A percentile compares a stretch with the other conserved stretches of the same genome.
Conservation (phyloP, 2,797 vertebrate species). For the Melanitta fusca region DNA sequence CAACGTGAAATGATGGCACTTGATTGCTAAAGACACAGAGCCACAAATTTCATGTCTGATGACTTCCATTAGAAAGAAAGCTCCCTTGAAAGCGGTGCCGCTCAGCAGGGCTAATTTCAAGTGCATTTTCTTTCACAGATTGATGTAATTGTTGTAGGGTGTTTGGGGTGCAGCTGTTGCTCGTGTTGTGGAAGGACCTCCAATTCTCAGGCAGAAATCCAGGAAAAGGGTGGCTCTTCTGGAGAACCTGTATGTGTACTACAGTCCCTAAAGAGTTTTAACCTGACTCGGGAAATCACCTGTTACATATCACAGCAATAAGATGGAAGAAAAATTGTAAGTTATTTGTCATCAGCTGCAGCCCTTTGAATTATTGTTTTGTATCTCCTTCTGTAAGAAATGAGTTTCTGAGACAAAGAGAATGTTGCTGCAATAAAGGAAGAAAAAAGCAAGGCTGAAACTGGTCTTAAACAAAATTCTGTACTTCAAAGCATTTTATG, state of each 20-base stretch:
- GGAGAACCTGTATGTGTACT: accelerated
- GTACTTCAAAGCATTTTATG: background rate
- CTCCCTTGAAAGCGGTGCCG: background rate
- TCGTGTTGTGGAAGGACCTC: background rate
- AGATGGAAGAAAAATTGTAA: background rate
- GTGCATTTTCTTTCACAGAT: background rate
- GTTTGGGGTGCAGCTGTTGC: background rate
- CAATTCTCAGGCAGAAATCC: background rate
- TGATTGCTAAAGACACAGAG: background rate
- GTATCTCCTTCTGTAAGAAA: background rate
- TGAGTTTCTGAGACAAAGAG: background rate
- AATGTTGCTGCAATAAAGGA: background rate
- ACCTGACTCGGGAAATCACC: background rate
- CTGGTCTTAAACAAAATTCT: background rate
- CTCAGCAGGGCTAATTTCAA: slow-evolving; percentile 29
- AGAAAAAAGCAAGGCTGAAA: background rate
- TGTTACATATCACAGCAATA: background rate
- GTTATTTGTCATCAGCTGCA: background rate
- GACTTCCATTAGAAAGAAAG: slow-evolving; percentile 13
- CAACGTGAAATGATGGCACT: background rate
- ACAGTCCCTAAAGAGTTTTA: background rate
- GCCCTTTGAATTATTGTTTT: background rate
- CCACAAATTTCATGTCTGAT: background rate
- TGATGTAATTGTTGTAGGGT: background rate
- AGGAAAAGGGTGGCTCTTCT: background rate